phyloP scores from a whole-genome alignment of 2,888 invertebrate species.

The Drosophila sordidapex region DNA sequence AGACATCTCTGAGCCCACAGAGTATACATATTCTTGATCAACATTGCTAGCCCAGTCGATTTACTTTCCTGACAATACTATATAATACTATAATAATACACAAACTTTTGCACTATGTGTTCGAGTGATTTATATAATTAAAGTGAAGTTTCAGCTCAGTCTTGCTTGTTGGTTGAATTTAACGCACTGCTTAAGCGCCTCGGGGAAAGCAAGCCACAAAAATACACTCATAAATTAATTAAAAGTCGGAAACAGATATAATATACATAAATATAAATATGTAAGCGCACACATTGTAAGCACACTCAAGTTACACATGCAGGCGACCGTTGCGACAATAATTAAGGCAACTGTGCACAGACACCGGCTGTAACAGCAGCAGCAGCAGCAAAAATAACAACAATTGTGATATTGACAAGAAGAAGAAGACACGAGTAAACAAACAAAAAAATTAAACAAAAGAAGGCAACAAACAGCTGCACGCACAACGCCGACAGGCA shows the following conservation, averaged over 20 bases:
- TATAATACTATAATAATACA: background rate
- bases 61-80: background rate
- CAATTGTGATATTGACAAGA: conserved; percentile 1
- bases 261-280: conserved; percentile 56
- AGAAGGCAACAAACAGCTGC: conserved; percentile 55
- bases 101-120: background rate
- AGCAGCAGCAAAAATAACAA: conserved; percentile 10
- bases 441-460: conserved; percentile 32
- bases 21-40: background rate
- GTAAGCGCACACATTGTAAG: conserved; percentile 11
- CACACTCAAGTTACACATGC: conserved; percentile 39
- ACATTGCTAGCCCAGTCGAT: background rate
- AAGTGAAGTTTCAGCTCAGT: conserved; percentile 27
- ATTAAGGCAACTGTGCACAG: conserved; percentile 71
- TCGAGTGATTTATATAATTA: background rate
- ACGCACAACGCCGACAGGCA: conserved; percentile 23
- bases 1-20: background rate
- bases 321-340: conserved; percentile 64
- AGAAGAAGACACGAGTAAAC: conserved; percentile 39
- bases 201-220: conserved; percentile 37
- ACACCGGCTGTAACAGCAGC: conserved; percentile 25
- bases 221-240: conserved; percentile 70
- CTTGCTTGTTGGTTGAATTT: conserved; percentile 22
- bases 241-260: conserved; percentile 78
- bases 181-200: conserved; percentile 51